phyloP scores from a whole-genome alignment of 2,797 vertebrate genomes.

The Chaetodon trifasciatus region DNA sequence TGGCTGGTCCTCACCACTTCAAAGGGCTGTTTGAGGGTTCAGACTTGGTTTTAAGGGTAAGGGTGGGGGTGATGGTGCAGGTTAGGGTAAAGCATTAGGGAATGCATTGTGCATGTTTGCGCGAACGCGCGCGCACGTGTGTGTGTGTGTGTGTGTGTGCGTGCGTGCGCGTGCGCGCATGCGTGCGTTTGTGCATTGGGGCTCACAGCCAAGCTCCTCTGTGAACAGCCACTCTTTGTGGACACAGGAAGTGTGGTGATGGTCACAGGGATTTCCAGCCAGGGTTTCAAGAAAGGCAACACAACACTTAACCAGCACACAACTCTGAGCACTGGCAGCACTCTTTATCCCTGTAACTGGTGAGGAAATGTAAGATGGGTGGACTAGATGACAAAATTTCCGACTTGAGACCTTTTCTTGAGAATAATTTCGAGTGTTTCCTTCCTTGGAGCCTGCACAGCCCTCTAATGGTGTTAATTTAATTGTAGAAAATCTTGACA shows the following conservation, averaged over 20 bases:
- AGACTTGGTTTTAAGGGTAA: no score
- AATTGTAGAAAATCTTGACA: neutral
- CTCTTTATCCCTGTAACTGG: neutral
- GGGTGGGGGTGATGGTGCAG: no score
- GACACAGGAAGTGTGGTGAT: conserved; percentile 80
- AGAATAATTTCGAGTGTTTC: no score
- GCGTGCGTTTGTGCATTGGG: conserved; percentile 14
- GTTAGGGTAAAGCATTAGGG: no score
- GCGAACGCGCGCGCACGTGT: conserved; percentile 20
- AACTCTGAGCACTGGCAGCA: conserved; percentile 7
- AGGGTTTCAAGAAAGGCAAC: conserved; percentile 39
- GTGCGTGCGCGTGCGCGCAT: conserved; percentile 20
- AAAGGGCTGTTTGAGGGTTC: no score
- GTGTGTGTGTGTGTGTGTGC: conserved; percentile 7
- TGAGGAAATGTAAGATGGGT: neutral
- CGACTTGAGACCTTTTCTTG: neutral
- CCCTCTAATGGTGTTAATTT: neutral
- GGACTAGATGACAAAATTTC: neutral
- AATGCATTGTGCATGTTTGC: no score
- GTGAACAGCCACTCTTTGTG: conserved; percentile 84
- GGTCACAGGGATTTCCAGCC: conserved; percentile 61
- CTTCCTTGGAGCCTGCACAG: neutral
- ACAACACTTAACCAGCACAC: conserved; percentile 14
- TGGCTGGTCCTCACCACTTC: no score
- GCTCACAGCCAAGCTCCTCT: conserved; percentile 62